Evolutionary conservation across 1,140 invertebrate species (phyloP).

Genomic region (Vanessa atalanta): DNA sequence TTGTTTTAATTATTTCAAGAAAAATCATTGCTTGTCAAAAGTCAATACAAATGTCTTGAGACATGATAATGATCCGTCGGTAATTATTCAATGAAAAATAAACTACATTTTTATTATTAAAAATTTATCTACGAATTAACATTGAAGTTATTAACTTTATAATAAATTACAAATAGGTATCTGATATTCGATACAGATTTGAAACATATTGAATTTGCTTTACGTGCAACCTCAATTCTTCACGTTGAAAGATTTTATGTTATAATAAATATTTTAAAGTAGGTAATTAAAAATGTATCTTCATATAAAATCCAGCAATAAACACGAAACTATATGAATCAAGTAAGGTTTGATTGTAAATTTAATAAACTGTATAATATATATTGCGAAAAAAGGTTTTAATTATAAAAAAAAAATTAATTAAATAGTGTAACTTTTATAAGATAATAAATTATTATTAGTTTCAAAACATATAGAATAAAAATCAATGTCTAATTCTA

Average conservation of each 20-base stretch:
- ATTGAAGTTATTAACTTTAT: neutral
- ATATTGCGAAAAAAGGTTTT: neutral
- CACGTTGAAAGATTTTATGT: slow-evolving; percentile 19
- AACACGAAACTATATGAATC: slow-evolving; percentile 29
- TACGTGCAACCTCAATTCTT: slow-evolving; percentile 1
- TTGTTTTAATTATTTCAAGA: no score
- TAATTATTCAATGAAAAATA: neutral
- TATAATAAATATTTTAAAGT: slow-evolving; percentile 24
- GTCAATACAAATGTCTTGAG: no score
- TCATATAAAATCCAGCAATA: slow-evolving; percentile 22
- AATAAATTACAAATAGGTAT: neutral
- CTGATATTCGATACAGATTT: neutral
- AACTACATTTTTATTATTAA: neutral
- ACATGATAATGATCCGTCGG: no score
- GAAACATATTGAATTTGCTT: slow-evolving; percentile 4
- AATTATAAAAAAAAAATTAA: no score
- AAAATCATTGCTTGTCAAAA: no score
- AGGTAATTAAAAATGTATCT: slow-evolving; percentile 32
- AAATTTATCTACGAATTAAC: neutral
- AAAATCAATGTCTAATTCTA: slow-evolving; percentile 40
- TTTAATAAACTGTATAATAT: neutral
- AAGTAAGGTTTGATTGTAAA: slow-evolving; percentile 27
- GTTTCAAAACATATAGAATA: neutral
- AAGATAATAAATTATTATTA: neutral
- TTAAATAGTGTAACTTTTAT: no score